Percentiles rank a stretch among this genome's conserved stretches.
phyloP scores from a whole-genome alignment of 2,888 invertebrate genomes.

The Nasonovia ribisnigri region DNA sequence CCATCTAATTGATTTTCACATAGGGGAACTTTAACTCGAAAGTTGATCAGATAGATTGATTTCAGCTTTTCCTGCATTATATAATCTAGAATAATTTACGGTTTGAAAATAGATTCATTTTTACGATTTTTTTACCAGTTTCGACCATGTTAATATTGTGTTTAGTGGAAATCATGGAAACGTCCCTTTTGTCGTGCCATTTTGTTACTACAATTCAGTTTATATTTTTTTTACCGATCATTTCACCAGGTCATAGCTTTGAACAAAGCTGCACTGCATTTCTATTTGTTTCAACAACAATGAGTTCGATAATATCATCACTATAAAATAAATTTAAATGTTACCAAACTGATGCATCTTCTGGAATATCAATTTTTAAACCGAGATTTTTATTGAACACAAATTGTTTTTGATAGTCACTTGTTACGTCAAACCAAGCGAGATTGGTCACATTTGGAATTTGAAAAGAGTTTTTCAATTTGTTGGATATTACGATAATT shows the following conservation, averaged over 20 bases:
- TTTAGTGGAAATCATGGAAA: conserved; percentile 5
- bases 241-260: conserved; percentile 9
- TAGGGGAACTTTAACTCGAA: not conserved
- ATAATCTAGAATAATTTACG: not conserved
- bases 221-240: not conserved
- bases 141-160: conserved; percentile 21
- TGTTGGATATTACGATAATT: too few relatives aligned
- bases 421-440: conserved; percentile 5
- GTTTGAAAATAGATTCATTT: not conserved
- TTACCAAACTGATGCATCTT: not conserved
- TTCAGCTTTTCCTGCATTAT: not conserved
- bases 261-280: not conserved
- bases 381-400: conserved; percentile 13
- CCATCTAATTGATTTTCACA: not conserved
- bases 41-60: not conserved
- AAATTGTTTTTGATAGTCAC: conserved; percentile 11
- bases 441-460: not conserved
- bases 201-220: conserved; percentile 11
- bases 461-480: not conserved
- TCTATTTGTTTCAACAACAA: conserved; percentile 31
- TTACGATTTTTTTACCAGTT: conserved; percentile 9
- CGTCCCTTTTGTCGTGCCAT: conserved; percentile 10
- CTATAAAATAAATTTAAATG: conserved; percentile 26
- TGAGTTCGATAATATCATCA: conserved; percentile 13
- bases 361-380: conserved; percentile 14